Percentiles rank a stretch among this genome's conserved stretches.
phyloP scores from a whole-genome alignment of 2,888 invertebrate species.

The Lithophane semibrunnea region DNA sequence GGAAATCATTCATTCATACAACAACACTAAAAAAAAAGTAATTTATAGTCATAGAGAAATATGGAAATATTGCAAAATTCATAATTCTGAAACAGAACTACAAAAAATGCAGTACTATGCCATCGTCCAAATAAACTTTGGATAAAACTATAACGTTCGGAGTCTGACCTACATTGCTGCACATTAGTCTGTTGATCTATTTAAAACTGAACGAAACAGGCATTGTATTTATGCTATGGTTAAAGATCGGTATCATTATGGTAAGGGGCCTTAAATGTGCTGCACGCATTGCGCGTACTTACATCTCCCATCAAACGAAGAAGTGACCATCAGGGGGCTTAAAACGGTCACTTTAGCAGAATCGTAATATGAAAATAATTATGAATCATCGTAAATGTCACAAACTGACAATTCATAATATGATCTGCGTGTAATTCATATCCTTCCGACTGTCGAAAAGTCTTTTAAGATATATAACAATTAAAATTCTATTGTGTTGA shows the following conservation, averaged over 20 bases:
- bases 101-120: conserved; percentile 27
- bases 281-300: conserved; percentile 12
- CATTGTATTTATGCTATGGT: conserved; percentile 41
- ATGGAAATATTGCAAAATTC: conserved; percentile 1
- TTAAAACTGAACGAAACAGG: conserved; percentile 54
- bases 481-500: too few species aligned
- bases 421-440: too few species aligned
- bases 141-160: conserved; percentile 48
- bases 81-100: conserved; percentile 17
- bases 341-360: too few species aligned
- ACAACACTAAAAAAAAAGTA: conserved; percentile 3
- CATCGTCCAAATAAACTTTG: conserved; percentile 48
- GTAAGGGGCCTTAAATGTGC: conserved; percentile 20
- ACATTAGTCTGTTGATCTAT: conserved; percentile 42
- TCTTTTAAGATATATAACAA: too few species aligned
- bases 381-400: too few species aligned
- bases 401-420: too few species aligned
- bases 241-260: conserved; percentile 19
- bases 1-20: conserved; percentile 39
- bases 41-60: not conserved
- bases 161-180: conserved; percentile 57
- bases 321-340: not conserved
- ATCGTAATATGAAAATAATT: too few species aligned
- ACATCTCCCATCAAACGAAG: conserved; percentile 31
- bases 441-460: too few species aligned